A percentile compares a stretch with the other conserved stretches of the same genome.
Evolutionary conservation across 2,797 vertebrate genomes (phyloP).

Genomic region (Cheirogaleus major): DNA sequence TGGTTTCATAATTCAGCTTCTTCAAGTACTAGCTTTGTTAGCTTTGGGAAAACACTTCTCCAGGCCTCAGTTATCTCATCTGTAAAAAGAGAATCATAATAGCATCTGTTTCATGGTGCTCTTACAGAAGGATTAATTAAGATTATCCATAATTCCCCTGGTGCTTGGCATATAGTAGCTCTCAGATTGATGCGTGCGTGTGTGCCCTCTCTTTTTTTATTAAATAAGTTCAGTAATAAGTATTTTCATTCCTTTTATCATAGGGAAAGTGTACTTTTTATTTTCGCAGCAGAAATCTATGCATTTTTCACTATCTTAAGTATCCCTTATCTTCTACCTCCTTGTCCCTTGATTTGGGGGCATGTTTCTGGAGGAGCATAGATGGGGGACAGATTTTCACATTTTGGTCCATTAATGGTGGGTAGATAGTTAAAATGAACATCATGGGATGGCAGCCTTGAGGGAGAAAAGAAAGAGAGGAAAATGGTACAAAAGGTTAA

Average conservation of each 20-base stretch:
- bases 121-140: not conserved
- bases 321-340: not conserved
- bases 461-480: not conserved
- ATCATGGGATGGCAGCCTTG: not conserved
- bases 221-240: not conserved
- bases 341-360: not conserved
- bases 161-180: not conserved
- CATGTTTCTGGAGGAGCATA: not conserved
- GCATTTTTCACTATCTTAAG: not conserved
- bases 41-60: not conserved
- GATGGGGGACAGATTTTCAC: not conserved
- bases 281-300: not conserved
- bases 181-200: not conserved
- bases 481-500: not conserved
- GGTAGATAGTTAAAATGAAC: not conserved
- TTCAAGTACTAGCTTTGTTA: constrained; percentile 13
- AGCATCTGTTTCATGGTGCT: not conserved
- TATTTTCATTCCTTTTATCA: constrained; percentile 35
- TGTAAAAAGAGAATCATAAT: not conserved
- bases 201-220: not conserved
- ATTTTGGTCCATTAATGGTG: not conserved
- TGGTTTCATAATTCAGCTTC: not conserved
- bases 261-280: not conserved
- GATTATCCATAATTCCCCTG: not conserved
- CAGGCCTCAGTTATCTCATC: not conserved